Evolutionary conservation across 53 echinoderm and acorn worm species (phyloP), one percentile per base, ranked within the genome.

Genomic region (Stichopus horrens): DNA sequence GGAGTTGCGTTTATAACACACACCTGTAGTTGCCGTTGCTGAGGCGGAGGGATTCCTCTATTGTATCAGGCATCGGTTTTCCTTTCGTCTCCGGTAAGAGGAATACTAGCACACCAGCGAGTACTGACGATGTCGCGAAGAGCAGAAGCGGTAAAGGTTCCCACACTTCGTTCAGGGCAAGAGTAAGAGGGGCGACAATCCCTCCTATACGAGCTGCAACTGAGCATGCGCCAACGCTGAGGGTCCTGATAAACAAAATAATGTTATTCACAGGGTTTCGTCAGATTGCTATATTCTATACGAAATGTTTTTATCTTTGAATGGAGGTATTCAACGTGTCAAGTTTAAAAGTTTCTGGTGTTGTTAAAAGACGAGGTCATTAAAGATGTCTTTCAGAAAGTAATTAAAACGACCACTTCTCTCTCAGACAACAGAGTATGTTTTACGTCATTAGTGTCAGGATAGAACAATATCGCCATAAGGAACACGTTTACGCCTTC

Each of bases 131-230:
- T 4, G 55, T 21, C 58, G 81, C 57, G 4, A 81, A 81, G 20
- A 81, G 14, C 21, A 81, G 14, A 57, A 81, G 81, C 0, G 81
- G 81, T 4, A 81, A 56, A 57, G 81, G 81, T 8, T 81, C 81
- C 81, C 81, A 81, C 9, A 81, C 81, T 56, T 57, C 14, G 21
- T 56, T 20, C 58, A 81, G 21, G 18, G 22, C 56, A 4, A 81
- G 58, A 20, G 58, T 81, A 21, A 81, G 58, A 1, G 81, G 81
- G 9, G 81, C 81, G 19, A 81, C 23, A 19, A 81, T 56, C 21
- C 81, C 81, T 4, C 81, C 81, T 4, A 79, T 79, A 79, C 79
- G 79, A 79, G 79, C 79, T 16, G 81, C 81, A 18, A 81, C 81
- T 56, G 81, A 81, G 58, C 81, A 81, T n/a, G 81, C 79, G 18